Percentiles rank a stretch among this genome's conserved stretches.
These are phyloP conservation scores for Rafetus swinhoei DNA, from an alignment of 2,113 vertebrate genomes.

Conservation along the genomic window DNA sequence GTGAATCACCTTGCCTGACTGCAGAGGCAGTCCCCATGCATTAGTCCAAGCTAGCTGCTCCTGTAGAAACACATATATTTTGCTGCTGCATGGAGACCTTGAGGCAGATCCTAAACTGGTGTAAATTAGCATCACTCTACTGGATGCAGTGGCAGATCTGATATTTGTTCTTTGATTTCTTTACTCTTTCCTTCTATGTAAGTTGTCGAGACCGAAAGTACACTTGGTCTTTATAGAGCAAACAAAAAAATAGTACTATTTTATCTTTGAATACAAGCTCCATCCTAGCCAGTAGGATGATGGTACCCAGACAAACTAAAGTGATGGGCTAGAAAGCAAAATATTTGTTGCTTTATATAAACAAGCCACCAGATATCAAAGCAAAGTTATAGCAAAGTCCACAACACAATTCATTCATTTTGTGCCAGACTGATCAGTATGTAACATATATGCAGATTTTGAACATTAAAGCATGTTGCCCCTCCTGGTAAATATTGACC, in stretches of 20 bases:
- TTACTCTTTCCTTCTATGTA: neutral
- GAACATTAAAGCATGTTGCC: conserved; percentile 4
- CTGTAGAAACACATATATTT: neutral
- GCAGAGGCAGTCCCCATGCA: accelerated
- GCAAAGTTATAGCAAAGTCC: conserved; percentile 32
- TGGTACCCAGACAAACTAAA: neutral
- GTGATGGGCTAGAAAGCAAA: neutral
- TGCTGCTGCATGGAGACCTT: neutral
- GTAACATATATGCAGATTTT: neutral
- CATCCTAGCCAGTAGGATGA: neutral
- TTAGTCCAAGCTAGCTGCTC: neutral
- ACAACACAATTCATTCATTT: neutral
- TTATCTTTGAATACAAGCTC: neutral
- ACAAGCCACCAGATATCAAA: neutral
- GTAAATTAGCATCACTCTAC: neutral
- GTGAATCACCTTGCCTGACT: neutral
- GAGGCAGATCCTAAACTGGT: accelerated
- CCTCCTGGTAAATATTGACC: neutral
- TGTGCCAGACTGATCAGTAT: neutral
- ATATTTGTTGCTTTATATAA: neutral
- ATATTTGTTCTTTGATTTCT: neutral
- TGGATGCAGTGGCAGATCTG: neutral
- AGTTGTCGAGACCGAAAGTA: neutral
- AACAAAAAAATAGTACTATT: neutral
- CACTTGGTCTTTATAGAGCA: neutral